Evolutionary conservation across 2,113 vertebrate species (phyloP).

Genomic region (Otis tarda): DNA sequence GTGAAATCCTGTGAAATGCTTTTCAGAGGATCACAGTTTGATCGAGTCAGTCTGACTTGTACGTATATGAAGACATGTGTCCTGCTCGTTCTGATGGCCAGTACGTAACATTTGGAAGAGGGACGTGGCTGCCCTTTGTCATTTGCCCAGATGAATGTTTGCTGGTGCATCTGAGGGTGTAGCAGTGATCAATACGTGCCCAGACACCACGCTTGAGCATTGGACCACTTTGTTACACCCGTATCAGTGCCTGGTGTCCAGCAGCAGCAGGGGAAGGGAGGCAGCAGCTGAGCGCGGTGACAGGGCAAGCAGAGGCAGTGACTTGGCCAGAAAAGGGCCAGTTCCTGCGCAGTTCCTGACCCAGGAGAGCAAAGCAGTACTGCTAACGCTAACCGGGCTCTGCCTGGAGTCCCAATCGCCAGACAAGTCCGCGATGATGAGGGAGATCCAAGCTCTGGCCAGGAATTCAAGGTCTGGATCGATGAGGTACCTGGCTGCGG

Average conservation of each 20-base stretch:
- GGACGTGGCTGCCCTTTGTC: background rate
- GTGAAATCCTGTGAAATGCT: background rate
- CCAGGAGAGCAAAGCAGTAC: background rate
- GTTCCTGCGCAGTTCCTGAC: background rate
- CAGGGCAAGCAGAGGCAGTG: background rate
- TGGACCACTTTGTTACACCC: background rate
- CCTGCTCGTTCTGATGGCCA: background rate
- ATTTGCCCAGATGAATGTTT: background rate
- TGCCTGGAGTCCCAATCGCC: background rate
- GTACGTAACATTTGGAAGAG: background rate
- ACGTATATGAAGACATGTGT: accelerated
- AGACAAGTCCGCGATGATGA: background rate
- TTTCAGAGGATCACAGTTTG: background rate
- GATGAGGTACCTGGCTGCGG: background rate
- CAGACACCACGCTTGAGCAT: background rate
- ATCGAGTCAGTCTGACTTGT: background rate
- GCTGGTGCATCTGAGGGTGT: background rate
- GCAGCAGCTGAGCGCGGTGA: background rate
- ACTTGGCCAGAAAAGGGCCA: background rate
- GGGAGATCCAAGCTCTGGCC: background rate
- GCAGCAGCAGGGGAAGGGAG: background rate
- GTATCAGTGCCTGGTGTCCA: background rate
- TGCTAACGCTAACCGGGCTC: background rate
- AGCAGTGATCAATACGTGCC: background rate
- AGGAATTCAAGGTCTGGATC: background rate